Base-by-base conservation (phyloP, 2,888 invertebrate species). In the Agriopis marginaria region DNA sequence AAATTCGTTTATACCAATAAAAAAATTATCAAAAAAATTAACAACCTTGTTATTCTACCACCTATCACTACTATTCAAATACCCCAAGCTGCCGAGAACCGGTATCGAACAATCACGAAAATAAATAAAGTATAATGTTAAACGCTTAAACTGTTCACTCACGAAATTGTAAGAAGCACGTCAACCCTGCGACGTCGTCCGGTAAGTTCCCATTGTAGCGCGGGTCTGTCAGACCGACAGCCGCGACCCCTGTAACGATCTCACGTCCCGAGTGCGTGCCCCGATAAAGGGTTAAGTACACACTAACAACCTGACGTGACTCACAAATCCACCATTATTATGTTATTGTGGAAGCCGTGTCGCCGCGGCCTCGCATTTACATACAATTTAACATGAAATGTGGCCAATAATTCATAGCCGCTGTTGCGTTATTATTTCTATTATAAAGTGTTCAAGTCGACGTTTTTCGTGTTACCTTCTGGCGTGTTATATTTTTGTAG, bases 361-460 rank as follows among this genome's bases (percentile, higher is more conserved):
- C 91, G 89, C 81, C 84, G 88, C 85, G 89, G 88, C 86, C 87
- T 86, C 87, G 80, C 90, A 93, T 93, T 93, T 93, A 93, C 93
- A 93, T 93, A 93, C 92, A 92, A 92, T 93, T 93, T 93, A 93
- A 93, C 92, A 92, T 92, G 90, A 93, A 93, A 93, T 91, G 93
- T 91, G 90, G 89, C 87, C 91, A 92, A 93, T 93, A 93, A 91
- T 87, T 93, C 92, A 93, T 84, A 83, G 82, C 88, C 85, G 87
- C 86, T 89, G 91, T 90, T 88, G 84, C 89, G 88, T 91, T 91
- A 92, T 91, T 91, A 92, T 92, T 91, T 91, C 90, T 91, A 91
- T 91, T 92, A 92, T 91, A 90, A 92, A 90, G 89, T 89, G 89
- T 89, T 92, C 88, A 87, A 87, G 80, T 86, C 86, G 89, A 88